Conservation (phyloP, 2,113 vertebrate species). For the Indri indri region DNA sequence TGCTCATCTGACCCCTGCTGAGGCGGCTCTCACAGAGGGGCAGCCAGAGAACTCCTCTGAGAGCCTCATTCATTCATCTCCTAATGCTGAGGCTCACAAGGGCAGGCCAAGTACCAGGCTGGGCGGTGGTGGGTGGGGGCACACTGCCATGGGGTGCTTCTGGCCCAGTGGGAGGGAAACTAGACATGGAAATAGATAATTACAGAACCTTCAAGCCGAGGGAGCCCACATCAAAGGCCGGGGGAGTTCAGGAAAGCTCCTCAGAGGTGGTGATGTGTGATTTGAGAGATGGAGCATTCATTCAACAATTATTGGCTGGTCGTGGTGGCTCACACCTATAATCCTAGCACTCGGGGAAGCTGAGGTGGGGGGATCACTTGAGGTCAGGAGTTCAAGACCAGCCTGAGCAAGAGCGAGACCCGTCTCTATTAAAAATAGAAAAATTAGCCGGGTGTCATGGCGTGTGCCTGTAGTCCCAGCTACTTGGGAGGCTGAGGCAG, state of each 20-base stretch:
- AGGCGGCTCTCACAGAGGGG: not conserved
- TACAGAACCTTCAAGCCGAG: not conserved
- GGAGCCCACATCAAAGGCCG: not conserved
- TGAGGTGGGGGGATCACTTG: no score
- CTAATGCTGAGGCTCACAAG: not conserved
- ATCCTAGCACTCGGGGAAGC: no score
- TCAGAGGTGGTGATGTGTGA: not conserved
- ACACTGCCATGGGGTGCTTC: not conserved
- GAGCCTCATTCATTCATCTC: constrained; percentile 57
- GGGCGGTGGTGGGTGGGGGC: not conserved
- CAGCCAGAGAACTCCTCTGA: not conserved
- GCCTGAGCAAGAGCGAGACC: no score
- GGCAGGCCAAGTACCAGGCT: not conserved
- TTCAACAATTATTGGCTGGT: not conserved
- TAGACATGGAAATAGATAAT: not conserved
- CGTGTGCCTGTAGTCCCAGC: no score
- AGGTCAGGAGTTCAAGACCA: no score
- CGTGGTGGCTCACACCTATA: no score
- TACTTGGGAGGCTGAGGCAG: no score
- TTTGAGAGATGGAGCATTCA: not conserved
- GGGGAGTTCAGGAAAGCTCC: not conserved
- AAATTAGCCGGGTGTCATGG: no score
- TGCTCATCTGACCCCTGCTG: not conserved
- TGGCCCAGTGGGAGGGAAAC: not conserved
- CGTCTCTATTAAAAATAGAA: no score